Conservation (phyloP, 1,140 invertebrate genomes). For the Papilio polyxenes region DNA sequence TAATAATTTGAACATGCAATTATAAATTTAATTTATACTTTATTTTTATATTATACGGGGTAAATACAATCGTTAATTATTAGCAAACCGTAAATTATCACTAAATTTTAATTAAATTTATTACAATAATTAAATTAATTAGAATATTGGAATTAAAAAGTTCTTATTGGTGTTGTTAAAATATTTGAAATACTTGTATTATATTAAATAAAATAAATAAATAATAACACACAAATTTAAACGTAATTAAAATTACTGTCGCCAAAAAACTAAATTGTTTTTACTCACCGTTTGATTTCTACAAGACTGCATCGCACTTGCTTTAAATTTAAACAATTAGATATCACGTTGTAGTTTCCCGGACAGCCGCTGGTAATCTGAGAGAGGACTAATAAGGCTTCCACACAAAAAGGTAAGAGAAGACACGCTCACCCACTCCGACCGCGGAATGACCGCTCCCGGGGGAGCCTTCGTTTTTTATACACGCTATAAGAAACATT, state of each 20-base stretch:
- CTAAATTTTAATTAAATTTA: not conserved
- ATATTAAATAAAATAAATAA: not conserved
- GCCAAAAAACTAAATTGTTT: not conserved
- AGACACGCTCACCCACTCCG: slow-evolving; percentile 69
- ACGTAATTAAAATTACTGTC: not conserved
- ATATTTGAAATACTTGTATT: not conserved
- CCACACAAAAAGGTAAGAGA: slow-evolving; percentile 58
- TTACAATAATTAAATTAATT: not conserved
- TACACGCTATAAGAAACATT: slow-evolving; percentile 76
- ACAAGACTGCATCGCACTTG: slow-evolving; percentile 57
- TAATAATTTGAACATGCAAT: not conserved
- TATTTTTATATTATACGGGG: not conserved
- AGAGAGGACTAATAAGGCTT: slow-evolving; percentile 44
- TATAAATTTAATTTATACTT: not conserved
- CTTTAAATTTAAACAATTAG: slow-evolving; percentile 42
- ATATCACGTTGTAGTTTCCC: slow-evolving; percentile 48
- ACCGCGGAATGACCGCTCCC: slow-evolving; percentile 73
- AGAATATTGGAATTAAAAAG: not conserved
- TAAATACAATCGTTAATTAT: not conserved
- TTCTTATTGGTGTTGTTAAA: not conserved
- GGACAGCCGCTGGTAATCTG: slow-evolving; percentile 44
- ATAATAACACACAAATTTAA: not conserved
- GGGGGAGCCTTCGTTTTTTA: slow-evolving; percentile 73
- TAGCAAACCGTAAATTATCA: not conserved
- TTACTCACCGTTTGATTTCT: slow-evolving; percentile 55